phyloP scores from a whole-genome alignment of 2,888 invertebrate species.

The Drosophila subsilvestris region DNA sequence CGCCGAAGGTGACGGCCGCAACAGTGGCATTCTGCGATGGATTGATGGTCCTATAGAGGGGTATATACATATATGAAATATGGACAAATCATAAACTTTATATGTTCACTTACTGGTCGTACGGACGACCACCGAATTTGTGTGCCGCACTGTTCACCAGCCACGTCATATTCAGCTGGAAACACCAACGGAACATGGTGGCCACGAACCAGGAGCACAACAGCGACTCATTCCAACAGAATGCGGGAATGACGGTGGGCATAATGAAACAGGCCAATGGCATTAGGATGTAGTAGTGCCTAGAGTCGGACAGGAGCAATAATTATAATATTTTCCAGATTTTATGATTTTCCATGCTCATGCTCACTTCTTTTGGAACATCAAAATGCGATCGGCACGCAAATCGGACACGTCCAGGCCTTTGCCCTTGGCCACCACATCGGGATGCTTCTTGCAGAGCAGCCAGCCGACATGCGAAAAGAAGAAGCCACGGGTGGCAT shows the following conservation, averaged over 20 bases:
- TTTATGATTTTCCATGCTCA: conserved; percentile 80
- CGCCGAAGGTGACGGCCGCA: conserved; percentile 87
- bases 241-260: conserved; percentile 91
- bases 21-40: conserved; percentile 88
- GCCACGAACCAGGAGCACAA: conserved; percentile 88
- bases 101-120: conserved; percentile 86
- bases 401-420: conserved; percentile 94
- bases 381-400: conserved; percentile 91
- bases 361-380: conserved; percentile 94
- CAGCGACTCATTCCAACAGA: conserved; percentile 90
- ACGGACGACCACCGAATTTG: conserved; percentile 91
- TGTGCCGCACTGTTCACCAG: conserved; percentile 95
- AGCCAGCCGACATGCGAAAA: conserved; percentile 98
- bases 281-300: conserved; percentile 91
- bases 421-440: conserved; percentile 93
- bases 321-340: not conserved
- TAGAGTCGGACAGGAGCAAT: conserved; percentile 61
- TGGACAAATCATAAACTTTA: not conserved
- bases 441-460: conserved; percentile 94
- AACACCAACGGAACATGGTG: conserved; percentile 90
- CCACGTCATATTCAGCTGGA: conserved; percentile 94
- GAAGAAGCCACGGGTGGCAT: conserved; percentile 96
- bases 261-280: conserved; percentile 91
- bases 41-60: conserved; percentile 85
- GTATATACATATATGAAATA: not conserved